These are phyloP conservation scores for Mythimna ferrago DNA, from an alignment of 2,888 invertebrate genomes.

Conservation along the genomic window DNA sequence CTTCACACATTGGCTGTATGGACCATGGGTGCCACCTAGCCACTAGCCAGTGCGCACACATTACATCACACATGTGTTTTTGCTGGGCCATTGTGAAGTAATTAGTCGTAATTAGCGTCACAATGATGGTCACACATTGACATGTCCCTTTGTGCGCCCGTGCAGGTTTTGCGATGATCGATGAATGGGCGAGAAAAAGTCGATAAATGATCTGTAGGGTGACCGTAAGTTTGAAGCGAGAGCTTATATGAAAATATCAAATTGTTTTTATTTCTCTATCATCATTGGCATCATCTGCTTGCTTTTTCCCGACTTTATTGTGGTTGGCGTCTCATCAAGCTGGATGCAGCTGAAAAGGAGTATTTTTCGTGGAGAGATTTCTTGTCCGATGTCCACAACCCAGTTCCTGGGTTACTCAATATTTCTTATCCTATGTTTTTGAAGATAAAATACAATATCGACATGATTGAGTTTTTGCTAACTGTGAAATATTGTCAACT, in stretches of 20 bases:
- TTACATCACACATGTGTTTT: slow-evolving; percentile 54
- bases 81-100: slow-evolving; percentile 49
- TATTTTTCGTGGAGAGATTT: not conserved
- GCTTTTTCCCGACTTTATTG: no score
- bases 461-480: not conserved
- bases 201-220: slow-evolving; percentile 31
- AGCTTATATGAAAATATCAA: not conserved
- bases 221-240: slow-evolving; percentile 26
- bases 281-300: not conserved
- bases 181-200: slow-evolving; percentile 59
- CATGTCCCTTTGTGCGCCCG: slow-evolving; percentile 49
- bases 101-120: slow-evolving; percentile 43
- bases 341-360: not conserved
- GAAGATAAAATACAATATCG: not conserved
- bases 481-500: not conserved
- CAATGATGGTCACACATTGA: slow-evolving; percentile 57
- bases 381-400: not conserved
- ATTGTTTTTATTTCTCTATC: not conserved
- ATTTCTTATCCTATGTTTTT: no score
- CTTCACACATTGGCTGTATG: slow-evolving; percentile 42
- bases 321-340: not conserved
- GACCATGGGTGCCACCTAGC: slow-evolving; percentile 2
- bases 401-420: not conserved
- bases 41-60: slow-evolving; percentile 10
- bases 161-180: slow-evolving; percentile 43